A percentile compares a stretch with the other conserved stretches of the same genome.
Evolutionary conservation across 2,113 vertebrate genomes (phyloP).

Genomic region (Malaclemys terrapin): DNA sequence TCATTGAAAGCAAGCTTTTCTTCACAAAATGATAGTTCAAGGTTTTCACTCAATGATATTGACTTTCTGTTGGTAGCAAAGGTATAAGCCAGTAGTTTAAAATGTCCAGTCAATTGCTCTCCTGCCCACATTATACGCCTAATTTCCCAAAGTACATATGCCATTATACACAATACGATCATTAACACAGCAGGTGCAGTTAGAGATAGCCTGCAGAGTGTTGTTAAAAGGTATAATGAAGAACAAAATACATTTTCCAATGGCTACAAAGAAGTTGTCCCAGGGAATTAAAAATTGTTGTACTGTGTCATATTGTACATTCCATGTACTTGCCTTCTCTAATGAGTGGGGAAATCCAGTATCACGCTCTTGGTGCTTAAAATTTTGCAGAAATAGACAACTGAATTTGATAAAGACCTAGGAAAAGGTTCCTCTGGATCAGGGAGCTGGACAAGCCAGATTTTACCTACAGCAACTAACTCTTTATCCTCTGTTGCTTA

Average conservation of each 20-base stretch:
- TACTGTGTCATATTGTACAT: background rate
- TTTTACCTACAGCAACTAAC: rapidly evolving
- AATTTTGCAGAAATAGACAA: rapidly evolving
- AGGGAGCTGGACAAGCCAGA: background rate
- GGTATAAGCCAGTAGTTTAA: slow-evolving; percentile 33
- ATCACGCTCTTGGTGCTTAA: background rate
- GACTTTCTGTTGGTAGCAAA: slow-evolving; percentile 1
- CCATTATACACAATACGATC: background rate
- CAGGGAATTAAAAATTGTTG: background rate
- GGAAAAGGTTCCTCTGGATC: background rate
- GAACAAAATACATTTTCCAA: background rate
- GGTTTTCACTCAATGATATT: slow-evolving; percentile 12
- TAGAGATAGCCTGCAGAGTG: slow-evolving; percentile 39
- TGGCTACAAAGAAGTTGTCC: background rate
- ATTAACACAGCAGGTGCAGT: slow-evolving; percentile 30
- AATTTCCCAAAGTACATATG: slow-evolving; percentile 1
- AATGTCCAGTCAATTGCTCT: slow-evolving; percentile 27
- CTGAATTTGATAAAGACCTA: background rate
- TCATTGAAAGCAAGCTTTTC: background rate
- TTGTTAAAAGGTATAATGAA: slow-evolving; percentile 50
- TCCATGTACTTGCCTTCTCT: background rate
- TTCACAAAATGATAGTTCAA: slow-evolving; percentile 10
- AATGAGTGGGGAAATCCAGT: background rate
- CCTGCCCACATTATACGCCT: background rate
- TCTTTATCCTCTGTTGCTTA: background rate